Base-by-base conservation (phyloP, 2,797 vertebrate species). In the Macropus fuliginosus region DNA sequence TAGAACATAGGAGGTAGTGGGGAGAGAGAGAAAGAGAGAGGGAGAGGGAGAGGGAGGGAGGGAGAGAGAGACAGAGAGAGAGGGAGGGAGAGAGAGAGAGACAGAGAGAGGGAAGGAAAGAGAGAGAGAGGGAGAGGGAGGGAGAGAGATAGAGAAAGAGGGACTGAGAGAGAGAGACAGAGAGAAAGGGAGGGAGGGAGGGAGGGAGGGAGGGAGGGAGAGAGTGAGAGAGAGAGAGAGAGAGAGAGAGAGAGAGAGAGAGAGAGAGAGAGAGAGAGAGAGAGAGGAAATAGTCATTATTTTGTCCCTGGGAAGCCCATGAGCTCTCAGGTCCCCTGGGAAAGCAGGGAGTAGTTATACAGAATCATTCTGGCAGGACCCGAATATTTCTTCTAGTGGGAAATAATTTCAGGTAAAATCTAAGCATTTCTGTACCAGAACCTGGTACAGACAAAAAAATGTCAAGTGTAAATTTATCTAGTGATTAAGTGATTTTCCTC, bases 381-480 rank as follows among this genome's bases (percentile, higher is more conserved):
- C 46, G 94, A 87, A 0, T 94, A 14, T 57, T 98, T 98, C 92
- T 96, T 94, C 94, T 40, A 57, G 52, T 62, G 81, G 93, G 59
- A 95, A 96, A 96, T 81, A 91, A 56, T 94, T 93, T 54, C 91
- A 96, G 89, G 66, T 95, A n/a, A 6, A 95, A 97, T 92, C 59
- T 55, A 87, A 93, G 93, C 50, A 91, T 95, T 97, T 96, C 74
- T 87, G 2, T 50, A 50, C 74, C 40, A 87, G 40, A 87, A 9
- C 40, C 74, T 87, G 74, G 74, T n/a, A n/a, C n/a, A n/a, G n/a
- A 87, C 10, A 90, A 14, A 59, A 21, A 46, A 55, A 91, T 59
- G 91, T 91, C 16, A 95, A 90, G 0, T 97, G 91, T 95, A 57
- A 96, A 91, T 98, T 97, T 98, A 91, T 57, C 96, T 96, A 29